Evolutionary conservation across 2,888 invertebrate species (phyloP).

Genomic region (Drosophila lacicola): DNA sequence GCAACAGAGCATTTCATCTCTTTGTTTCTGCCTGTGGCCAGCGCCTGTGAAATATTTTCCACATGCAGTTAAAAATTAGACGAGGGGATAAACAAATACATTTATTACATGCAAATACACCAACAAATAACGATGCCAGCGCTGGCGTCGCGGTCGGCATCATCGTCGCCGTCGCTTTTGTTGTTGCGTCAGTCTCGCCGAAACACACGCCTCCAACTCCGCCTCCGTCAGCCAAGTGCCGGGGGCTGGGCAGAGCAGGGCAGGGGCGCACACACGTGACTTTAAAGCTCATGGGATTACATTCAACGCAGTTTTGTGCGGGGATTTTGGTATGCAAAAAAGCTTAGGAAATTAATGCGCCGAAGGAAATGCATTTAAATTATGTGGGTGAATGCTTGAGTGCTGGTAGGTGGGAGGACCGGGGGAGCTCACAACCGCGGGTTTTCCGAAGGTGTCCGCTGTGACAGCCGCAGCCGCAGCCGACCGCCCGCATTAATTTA

Average conservation of each 20-base stretch:
- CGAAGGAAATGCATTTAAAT: slow-evolving; percentile 82
- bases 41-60: slow-evolving; percentile 57
- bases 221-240: slow-evolving; percentile 4
- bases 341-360: slow-evolving; percentile 84
- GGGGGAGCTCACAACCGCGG: neutral
- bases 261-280: slow-evolving; percentile 71
- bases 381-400: slow-evolving; percentile 64
- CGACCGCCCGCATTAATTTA: slow-evolving; percentile 74
- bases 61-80: slow-evolving; percentile 73
- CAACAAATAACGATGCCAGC: slow-evolving; percentile 46
- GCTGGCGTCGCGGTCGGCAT: slow-evolving; percentile 19
- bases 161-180: slow-evolving; percentile 55
- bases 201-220: slow-evolving; percentile 12
- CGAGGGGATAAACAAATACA: slow-evolving; percentile 76
- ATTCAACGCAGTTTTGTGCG: slow-evolving; percentile 71
- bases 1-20: slow-evolving; percentile 11
- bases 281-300: slow-evolving; percentile 81
- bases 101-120: slow-evolving; percentile 77
- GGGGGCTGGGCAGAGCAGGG: slow-evolving; percentile 5
- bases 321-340: slow-evolving; percentile 78
- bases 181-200: slow-evolving; percentile 54
- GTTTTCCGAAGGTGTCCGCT: slow-evolving; percentile 66
- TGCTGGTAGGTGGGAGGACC: slow-evolving; percentile 1
- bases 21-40: slow-evolving; percentile 25
- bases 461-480: slow-evolving; percentile 56